Evolutionary conservation across 2,797 vertebrate species (phyloP).

Genomic region (Sylvilagus floridanus): DNA sequence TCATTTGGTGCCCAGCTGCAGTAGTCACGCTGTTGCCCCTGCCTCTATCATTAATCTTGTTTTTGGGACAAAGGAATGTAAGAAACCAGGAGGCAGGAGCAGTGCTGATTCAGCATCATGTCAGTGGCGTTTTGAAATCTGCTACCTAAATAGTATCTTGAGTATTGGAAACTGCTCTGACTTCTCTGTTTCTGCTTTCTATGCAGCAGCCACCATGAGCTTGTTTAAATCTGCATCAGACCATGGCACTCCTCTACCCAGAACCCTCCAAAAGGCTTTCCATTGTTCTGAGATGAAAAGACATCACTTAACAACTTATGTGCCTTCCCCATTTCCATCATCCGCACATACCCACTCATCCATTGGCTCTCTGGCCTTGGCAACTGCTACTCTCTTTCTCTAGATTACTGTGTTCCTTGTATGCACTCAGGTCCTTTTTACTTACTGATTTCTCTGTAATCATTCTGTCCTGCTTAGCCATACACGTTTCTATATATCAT

Average conservation of each 20-base stretch:
- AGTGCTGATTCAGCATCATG: neutral
- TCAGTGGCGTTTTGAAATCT: neutral
- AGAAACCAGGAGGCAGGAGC: neutral
- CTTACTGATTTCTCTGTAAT: neutral
- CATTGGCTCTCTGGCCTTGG: neutral
- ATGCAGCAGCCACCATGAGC: neutral
- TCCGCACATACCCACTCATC: rapidly evolving
- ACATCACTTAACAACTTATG: neutral
- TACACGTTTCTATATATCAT: neutral
- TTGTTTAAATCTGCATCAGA: neutral
- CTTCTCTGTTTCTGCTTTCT: neutral
- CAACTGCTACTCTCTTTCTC: neutral
- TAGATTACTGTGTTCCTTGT: neutral
- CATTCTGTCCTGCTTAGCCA: neutral
- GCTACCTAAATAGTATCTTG: neutral
- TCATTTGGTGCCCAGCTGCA: neutral
- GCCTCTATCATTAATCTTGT: conserved; percentile 37
- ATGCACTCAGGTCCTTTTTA: neutral
- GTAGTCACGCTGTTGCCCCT: neutral
- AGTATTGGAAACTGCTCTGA: neutral
- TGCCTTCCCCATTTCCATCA: neutral
- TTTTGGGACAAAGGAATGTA: conserved; percentile 56
- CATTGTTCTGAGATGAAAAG: neutral
- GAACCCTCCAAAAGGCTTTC: neutral
- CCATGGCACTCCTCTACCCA: neutral